These are phyloP conservation scores for Chondrilla cf. caribensis DNA, from an alignment of 37 sponge, comb jelly and placozoan genomes.

Conservation along the genomic window DNA sequence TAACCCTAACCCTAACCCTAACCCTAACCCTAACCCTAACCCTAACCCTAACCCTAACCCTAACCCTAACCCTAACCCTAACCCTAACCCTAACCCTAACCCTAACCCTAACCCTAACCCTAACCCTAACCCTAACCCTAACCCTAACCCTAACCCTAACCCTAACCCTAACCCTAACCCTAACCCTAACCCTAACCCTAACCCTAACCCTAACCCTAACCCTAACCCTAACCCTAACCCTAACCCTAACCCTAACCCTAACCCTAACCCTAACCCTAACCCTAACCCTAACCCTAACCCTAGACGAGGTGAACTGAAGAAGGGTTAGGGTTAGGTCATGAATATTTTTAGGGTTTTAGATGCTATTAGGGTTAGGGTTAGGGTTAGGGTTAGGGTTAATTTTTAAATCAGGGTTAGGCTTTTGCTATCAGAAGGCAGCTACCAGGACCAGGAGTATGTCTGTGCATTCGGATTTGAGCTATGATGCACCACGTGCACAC, in stretches of 20 bases:
- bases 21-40: neutral
- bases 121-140: neutral
- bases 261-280: slow-evolving; percentile 1
- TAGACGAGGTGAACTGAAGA: neutral
- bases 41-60: neutral
- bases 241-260: neutral
- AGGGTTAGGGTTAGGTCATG: no score
- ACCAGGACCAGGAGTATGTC: no score
- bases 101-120: neutral
- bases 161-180: neutral
- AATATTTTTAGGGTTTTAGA: no score
- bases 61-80: neutral
- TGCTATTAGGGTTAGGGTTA: no score
- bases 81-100: neutral
- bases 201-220: neutral
- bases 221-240: neutral
- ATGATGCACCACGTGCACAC: no score
- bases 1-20: neutral
- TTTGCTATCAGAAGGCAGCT: no score
- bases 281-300: slow-evolving; percentile 6
- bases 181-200: neutral
- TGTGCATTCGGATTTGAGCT: no score
- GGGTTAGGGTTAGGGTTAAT: no score
- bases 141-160: neutral
- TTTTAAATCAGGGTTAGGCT: no score